Evolutionary conservation across 1,140 invertebrate species (phyloP).

Genomic region (Drosophila leontia): DNA sequence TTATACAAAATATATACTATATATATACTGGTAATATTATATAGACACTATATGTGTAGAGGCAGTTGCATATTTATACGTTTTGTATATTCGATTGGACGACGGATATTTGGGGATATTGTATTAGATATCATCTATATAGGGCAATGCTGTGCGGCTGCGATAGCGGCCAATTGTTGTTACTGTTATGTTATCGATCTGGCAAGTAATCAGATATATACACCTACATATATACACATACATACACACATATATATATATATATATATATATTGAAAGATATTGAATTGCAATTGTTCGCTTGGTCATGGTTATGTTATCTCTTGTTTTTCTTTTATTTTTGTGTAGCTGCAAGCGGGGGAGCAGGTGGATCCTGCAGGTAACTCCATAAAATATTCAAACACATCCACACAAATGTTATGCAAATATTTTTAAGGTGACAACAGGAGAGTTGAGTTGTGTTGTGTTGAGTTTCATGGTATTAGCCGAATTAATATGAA

Average conservation of each 20-base stretch:
- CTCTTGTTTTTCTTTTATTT: neutral
- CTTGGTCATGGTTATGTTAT: constrained; percentile 6
- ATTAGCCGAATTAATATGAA: constrained; percentile 30
- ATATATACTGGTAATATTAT: constrained; percentile 44
- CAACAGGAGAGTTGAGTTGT: constrained; percentile 1
- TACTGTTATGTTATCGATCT: constrained; percentile 61
- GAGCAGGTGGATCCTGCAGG: constrained; percentile 29
- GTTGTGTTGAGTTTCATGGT: constrained; percentile 15
- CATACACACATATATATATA: constrained; percentile 6
- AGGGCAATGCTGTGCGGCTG: constrained; percentile 64
- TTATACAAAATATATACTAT: constrained; percentile 43
- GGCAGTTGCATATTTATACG: constrained; percentile 72
- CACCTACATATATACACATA: constrained; percentile 12
- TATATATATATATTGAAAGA: constrained; percentile 15
- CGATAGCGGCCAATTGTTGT: constrained; percentile 56
- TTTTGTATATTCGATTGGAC: constrained; percentile 60
- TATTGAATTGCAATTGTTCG: constrained; percentile 44
- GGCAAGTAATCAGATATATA: constrained; percentile 37
- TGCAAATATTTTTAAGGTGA: constrained; percentile 41
- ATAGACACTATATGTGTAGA: constrained; percentile 32
- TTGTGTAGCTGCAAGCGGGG: constrained; percentile 21
- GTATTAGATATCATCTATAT: constrained; percentile 49
- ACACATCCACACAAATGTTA: constrained; percentile 18
- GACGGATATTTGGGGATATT: constrained; percentile 36
- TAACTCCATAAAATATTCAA: neutral